These are phyloP conservation scores for Ochropleura plecta DNA, from an alignment of 2,888 invertebrate species.

Conservation along the genomic window DNA sequence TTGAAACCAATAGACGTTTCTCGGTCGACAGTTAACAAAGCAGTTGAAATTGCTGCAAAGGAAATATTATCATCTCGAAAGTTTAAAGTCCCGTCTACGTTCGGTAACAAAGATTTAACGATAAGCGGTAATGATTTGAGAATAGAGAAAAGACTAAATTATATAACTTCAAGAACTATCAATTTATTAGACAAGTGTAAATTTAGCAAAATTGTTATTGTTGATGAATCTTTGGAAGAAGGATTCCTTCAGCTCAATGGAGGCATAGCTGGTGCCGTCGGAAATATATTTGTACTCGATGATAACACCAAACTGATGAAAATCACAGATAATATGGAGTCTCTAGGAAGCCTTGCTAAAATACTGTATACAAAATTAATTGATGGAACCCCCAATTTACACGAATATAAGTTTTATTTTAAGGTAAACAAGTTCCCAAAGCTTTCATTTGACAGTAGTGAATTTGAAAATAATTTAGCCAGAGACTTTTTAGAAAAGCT, in stretches of 20 bases:
- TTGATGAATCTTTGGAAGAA: background rate
- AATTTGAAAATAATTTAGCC: conserved; percentile 11
- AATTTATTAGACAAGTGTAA: background rate
- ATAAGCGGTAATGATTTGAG: conserved; percentile 28
- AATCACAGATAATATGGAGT: background rate
- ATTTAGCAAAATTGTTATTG: background rate
- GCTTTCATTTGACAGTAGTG: conserved; percentile 5
- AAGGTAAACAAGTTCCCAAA: conserved; percentile 16
- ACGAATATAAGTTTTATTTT: conserved; percentile 21
- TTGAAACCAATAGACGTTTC: conserved; percentile 27
- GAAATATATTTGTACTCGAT: conserved; percentile 5
- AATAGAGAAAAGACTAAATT: conserved; percentile 5
- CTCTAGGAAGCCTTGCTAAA: background rate
- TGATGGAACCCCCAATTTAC: background rate
- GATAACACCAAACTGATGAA: background rate
- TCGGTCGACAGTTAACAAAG: conserved; percentile 24
- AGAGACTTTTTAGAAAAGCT: conserved; percentile 38
- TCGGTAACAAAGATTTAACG: conserved; percentile 57
- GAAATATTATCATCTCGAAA: conserved; percentile 11
- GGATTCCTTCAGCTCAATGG: conserved; percentile 1
- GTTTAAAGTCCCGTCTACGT: conserved; percentile 48
- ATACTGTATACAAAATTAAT: background rate
- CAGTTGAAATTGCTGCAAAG: conserved; percentile 28
- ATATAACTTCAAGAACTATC: background rate
- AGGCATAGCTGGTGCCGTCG: conserved; percentile 6